Evolutionary conservation across 2,797 vertebrate species (phyloP).

Genomic region (Enoplosus armatus): DNA sequence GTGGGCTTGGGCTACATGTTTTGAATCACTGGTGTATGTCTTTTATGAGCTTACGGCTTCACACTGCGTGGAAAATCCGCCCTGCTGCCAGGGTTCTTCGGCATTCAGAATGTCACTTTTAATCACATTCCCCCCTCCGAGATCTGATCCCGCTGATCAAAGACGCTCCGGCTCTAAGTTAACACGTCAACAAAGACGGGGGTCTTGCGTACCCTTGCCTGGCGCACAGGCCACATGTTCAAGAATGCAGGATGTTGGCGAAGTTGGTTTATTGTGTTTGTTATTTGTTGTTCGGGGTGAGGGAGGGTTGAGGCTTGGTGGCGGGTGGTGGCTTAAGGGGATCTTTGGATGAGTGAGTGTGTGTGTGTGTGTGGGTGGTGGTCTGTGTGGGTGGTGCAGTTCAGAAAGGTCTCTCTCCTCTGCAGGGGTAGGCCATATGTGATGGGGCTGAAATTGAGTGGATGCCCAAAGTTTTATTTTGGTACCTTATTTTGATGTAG

Average conservation of each 20-base stretch:
- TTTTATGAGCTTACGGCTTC: slow-evolving; percentile 84
- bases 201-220: slow-evolving; percentile 40
- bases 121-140: slow-evolving; percentile 79
- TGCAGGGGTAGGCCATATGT: neutral
- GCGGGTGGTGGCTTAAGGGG: slow-evolving; percentile 25
- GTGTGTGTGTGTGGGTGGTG: neutral
- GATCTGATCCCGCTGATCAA: slow-evolving; percentile 82
- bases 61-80: slow-evolving; percentile 83
- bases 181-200: slow-evolving; percentile 73
- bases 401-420: slow-evolving; percentile 20
- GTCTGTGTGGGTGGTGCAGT: slow-evolving; percentile 14
- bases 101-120: slow-evolving; percentile 84
- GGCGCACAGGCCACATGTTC: neutral
- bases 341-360: slow-evolving; percentile 18
- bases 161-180: slow-evolving; percentile 75
- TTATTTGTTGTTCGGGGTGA: slow-evolving; percentile 42
- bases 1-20: slow-evolving; percentile 70
- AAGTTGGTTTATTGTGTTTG: slow-evolving; percentile 47
- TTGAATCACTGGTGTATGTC: slow-evolving; percentile 83
- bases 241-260: slow-evolving; percentile 8
- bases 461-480: too few relatives aligned
- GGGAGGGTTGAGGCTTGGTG: slow-evolving; percentile 9
- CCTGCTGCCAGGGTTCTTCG: slow-evolving; percentile 69
- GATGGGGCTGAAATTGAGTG: neutral
- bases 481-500: too few relatives aligned